phyloP scores from a whole-genome alignment of 2,888 invertebrate genomes.

The Taenaris catops region DNA sequence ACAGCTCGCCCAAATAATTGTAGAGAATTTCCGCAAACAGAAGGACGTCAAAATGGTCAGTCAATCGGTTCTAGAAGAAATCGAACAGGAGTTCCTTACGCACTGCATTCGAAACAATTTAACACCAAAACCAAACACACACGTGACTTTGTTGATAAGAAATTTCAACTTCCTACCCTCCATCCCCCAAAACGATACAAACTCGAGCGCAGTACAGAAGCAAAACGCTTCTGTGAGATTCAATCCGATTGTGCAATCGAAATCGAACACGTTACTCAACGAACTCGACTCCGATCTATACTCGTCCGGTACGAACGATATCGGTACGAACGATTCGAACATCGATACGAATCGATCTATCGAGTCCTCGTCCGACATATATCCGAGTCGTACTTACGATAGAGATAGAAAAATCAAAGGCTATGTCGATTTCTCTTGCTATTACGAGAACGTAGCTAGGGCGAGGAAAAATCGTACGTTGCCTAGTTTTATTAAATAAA shows the following conservation, averaged over 20 bases:
- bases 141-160: constrained; percentile 91
- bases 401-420: constrained; percentile 85
- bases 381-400: constrained; percentile 65
- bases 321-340: constrained; percentile 46
- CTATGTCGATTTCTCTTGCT: constrained; percentile 92
- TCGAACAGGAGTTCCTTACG: constrained; percentile 90
- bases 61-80: constrained; percentile 91
- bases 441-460: constrained; percentile 85
- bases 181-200: constrained; percentile 54
- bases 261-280: constrained; percentile 60
- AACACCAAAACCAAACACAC: constrained; percentile 84
- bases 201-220: constrained; percentile 19
- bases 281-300: constrained; percentile 63
- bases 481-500: constrained; percentile 80
- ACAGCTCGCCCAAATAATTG: constrained; percentile 88
- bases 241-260: constrained; percentile 81
- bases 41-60: constrained; percentile 90
- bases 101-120: constrained; percentile 81
- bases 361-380: constrained; percentile 62
- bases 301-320: constrained; percentile 49
- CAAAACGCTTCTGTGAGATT: constrained; percentile 64
- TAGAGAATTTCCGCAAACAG: constrained; percentile 90
- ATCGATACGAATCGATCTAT: constrained; percentile 60
- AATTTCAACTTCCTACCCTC: constrained; percentile 92
- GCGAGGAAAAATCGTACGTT: constrained; percentile 83